phyloP scores from a whole-genome alignment of 2,797 vertebrate genomes.

The Takifugu rubripes region DNA sequence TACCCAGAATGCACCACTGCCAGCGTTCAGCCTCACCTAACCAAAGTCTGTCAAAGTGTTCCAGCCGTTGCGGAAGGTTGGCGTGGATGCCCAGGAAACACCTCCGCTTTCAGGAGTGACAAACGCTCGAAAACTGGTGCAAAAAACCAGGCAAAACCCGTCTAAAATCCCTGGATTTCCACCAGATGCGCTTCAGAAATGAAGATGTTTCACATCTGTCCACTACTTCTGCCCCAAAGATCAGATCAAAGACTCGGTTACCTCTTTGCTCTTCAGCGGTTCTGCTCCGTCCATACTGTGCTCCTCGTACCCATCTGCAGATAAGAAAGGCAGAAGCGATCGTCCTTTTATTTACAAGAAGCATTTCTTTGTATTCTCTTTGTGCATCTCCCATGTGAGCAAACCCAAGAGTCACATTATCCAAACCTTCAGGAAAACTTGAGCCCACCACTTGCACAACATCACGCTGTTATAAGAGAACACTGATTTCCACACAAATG shows the following conservation, averaged over 20 bases:
- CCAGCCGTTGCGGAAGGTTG: constrained; percentile 16
- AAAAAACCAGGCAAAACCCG: background rate
- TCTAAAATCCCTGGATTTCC: background rate
- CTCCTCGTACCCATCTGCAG: constrained; percentile 60
- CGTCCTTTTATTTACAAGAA: background rate
- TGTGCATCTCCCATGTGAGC: background rate
- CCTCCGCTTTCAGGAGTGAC: constrained; percentile 5
- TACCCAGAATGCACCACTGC: constrained; percentile 30
- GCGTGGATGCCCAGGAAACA: constrained; percentile 11
- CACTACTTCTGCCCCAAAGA: background rate
- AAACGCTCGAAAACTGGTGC: background rate
- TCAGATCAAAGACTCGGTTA: constrained; percentile 23
- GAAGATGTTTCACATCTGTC: background rate
- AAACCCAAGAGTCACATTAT: constrained; percentile 1
- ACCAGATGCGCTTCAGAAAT: background rate
- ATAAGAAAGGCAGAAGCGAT: constrained; percentile 16
- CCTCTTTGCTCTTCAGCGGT: constrained; percentile 70
- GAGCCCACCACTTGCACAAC: background rate
- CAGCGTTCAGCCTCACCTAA: constrained; percentile 15
- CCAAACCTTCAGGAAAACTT: background rate
- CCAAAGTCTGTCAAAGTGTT: constrained; percentile 25
- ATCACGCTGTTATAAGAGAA: too few species aligned
- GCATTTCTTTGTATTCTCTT: background rate
- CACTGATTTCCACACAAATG: too few species aligned
- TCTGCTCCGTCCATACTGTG: constrained; percentile 58